Evolutionary conservation across 2,797 vertebrate genomes (phyloP).

Genomic region (Knipowitschia caucasica): DNA sequence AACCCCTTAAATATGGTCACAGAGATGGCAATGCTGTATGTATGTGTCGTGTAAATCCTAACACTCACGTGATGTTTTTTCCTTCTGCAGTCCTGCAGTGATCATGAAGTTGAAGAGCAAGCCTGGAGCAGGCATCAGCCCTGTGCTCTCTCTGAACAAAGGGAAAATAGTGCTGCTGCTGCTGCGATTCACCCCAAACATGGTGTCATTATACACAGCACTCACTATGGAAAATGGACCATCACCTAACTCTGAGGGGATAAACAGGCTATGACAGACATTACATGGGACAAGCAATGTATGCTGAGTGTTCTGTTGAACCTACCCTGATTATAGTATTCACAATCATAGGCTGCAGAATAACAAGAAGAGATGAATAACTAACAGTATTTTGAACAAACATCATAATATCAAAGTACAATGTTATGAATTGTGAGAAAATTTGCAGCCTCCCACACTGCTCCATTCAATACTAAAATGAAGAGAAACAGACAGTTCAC

Average conservation of each 20-base stretch:
- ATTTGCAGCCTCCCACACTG: constrained; percentile 8
- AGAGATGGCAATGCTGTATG: neutral
- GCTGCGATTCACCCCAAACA: constrained; percentile 88
- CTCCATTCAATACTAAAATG: constrained; percentile 9
- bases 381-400: neutral
- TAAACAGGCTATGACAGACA: constrained; percentile 18
- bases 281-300: neutral
- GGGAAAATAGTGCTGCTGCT: constrained; percentile 86
- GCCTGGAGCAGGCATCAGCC: constrained; percentile 66
- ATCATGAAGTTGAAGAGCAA: constrained; percentile 95
- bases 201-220: constrained; percentile 80
- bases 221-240: constrained; percentile 90
- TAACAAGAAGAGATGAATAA: constrained; percentile 37
- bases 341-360: constrained; percentile 92
- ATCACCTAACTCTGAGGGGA: constrained; percentile 84
- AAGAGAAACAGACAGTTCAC: neutral
- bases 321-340: constrained; percentile 97
- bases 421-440: neutral
- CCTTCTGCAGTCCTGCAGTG: constrained; percentile 88
- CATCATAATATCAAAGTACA: neutral
- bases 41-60: constrained; percentile 1
- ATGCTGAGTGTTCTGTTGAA: constrained; percentile 17
- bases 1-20: neutral
- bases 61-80: constrained; percentile 85
- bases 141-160: constrained; percentile 74